phyloP scores from a whole-genome alignment of 2,888 invertebrate species.

The Atethmia centrago region DNA sequence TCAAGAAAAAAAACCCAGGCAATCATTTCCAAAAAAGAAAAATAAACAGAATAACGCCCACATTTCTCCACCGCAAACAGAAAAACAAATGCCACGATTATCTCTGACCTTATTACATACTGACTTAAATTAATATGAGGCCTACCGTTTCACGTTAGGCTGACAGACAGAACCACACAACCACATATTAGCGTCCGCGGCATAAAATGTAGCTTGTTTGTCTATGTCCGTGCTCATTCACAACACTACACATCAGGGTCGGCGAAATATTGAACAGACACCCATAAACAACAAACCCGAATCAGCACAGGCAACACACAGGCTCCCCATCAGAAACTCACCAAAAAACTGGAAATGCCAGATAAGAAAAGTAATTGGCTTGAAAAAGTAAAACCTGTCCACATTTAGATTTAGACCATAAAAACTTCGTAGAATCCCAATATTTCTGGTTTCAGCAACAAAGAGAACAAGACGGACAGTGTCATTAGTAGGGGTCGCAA shows the following conservation, averaged over 20 bases:
- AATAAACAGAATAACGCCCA: slow-evolving; percentile 26
- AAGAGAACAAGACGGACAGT: not conserved
- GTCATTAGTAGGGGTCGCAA: no score
- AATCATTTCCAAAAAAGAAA: slow-evolving; percentile 18
- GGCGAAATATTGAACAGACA: slow-evolving; percentile 45
- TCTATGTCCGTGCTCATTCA: slow-evolving; percentile 54
- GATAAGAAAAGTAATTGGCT: slow-evolving; percentile 35
- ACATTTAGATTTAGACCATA: not conserved
- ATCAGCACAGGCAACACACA: slow-evolving; percentile 3
- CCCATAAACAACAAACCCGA: slow-evolving; percentile 27
- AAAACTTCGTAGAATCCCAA: slow-evolving; percentile 4
- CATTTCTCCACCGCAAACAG: slow-evolving; percentile 40
- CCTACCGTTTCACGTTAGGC: slow-evolving; percentile 48
- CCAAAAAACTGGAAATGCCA: slow-evolving; percentile 36
- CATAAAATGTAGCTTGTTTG: slow-evolving; percentile 59
- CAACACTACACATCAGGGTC: slow-evolving; percentile 48
- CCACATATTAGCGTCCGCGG: slow-evolving; percentile 49
- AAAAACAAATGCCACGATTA: slow-evolving; percentile 50
- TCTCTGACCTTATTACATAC: slow-evolving; percentile 56
- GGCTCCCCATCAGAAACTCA: not conserved
- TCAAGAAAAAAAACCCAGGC: slow-evolving; percentile 21
- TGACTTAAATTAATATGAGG: slow-evolving; percentile 59
- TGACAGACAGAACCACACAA: slow-evolving; percentile 52
- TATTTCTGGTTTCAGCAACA: slow-evolving; percentile 20
- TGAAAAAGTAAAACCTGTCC: slow-evolving; percentile 32